A percentile compares a stretch with the other conserved stretches of the same genome.
These are phyloP conservation scores for Seira ritae DNA, from an alignment of 2,888 invertebrate species.

Conservation along the genomic window DNA sequence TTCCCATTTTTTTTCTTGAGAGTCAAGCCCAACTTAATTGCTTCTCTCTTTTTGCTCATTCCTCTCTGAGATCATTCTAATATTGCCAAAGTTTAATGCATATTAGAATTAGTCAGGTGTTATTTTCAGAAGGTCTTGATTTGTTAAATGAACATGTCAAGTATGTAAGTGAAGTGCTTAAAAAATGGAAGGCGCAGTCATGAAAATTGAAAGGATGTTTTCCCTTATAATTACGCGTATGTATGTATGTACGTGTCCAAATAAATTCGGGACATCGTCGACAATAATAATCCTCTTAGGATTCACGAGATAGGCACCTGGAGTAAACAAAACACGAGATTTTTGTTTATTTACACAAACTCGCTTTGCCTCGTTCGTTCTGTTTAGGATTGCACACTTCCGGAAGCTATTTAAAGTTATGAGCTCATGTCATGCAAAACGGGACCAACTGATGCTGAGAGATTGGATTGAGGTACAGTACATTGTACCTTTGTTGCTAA, in stretches of 20 bases:
- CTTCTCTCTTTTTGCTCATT: not conserved
- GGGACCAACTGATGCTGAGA: no score
- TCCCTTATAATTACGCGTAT: no score
- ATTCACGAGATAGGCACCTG: not conserved
- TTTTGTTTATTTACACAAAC: conserved; percentile 5
- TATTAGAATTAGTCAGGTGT: conserved; percentile 9
- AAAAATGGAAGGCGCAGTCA: no score
- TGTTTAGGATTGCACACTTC: not conserved
- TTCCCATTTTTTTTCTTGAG: conserved; percentile 4
- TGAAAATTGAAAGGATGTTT: no score
- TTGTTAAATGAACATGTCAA: no score
- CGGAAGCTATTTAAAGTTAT: conserved; percentile 10
- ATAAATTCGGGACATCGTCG: no score
- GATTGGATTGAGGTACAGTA: no score
- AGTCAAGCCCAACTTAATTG: conserved; percentile 51
- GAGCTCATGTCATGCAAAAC: not conserved
- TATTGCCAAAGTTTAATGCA: conserved; percentile 11
- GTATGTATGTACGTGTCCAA: not conserved
- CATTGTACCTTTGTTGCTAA: no score
- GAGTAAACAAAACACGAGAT: not conserved
- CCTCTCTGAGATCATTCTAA: conserved; percentile 32
- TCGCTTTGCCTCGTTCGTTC: not conserved
- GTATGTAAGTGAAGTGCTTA: no score
- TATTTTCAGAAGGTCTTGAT: not conserved
- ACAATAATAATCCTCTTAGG: not conserved